Evolutionary conservation across 2,113 vertebrate genomes (phyloP), one percentile per base, ranked within the genome.

Genomic region (Mirounga angustirostris): DNA sequence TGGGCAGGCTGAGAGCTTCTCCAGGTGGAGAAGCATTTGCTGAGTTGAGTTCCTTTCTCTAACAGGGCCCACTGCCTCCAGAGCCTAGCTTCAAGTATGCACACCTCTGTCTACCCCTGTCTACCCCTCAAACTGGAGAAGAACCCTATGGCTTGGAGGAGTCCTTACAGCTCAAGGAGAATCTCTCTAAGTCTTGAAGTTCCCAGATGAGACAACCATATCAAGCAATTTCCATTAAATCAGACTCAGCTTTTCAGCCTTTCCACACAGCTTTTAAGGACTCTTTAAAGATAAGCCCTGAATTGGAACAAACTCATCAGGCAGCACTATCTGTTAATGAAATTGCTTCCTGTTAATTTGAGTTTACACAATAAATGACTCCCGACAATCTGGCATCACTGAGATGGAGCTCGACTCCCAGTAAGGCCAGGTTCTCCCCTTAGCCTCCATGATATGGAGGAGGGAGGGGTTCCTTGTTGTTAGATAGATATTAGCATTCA

Each of bases 291-390:
- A 73, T 83, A 84, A 92, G 59, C n/a, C 52, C 91, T 88, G 54
- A 59, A 54, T 81, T 18, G 85, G 63, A 76, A 78, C 22, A 13
- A 50, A 78, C 52, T 40, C 91, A 63, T 78, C 71, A 61, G 30
- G 54, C 43, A 58, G 74, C 26, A 87, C 90, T 65, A 33, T 61
- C 89, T 94, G 79, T 74, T 97, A 88, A 94, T 95, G 80, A 92
- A 96, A 94, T 90, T 52, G 61, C 88, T 94, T 94, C 36, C 87
- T 56, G 76, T 91, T 94, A 90, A 95, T 90, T 94, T 74, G 74
- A 56, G 46, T 67, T 96, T 94, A 81, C 43, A 76, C 58, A 94
- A 76, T 83, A 89, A 94, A 76, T 46, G 43, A 65, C 33, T 36
- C 83, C 73, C 0, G 2, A 69, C 79, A 96, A 80, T 87, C 86